Evolutionary conservation across 1,140 invertebrate species (phyloP), one percentile per base, ranked within the genome.

Genomic region (Chironomus tepperi): DNA sequence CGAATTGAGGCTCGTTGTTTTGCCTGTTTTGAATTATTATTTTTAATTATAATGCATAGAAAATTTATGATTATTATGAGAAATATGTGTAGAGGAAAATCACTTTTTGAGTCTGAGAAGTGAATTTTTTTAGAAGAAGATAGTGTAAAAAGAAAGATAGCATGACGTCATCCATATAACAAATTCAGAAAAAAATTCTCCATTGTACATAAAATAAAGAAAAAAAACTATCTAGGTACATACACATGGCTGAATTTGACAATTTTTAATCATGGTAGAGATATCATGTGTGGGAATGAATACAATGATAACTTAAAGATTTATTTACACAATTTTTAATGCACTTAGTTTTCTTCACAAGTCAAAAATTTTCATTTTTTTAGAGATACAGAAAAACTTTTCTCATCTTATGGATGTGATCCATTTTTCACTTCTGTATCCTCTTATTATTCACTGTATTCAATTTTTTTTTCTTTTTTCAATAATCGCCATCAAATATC

Each of bases 1-100:
- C 96, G 94, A 79, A 98, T 90, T 79, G 96, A 98, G 79, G 96
- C 95, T 85, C 94, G 88, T 84, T 98, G 93, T 87, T 98, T 98
- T 78, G 96, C 96, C 96, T 98, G 88, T 47, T 91, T 89, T 79
- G 86, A 83, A 81, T 16, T 12, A 67, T 47, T 5, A 57, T 57
- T 12, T 57, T 12, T 83, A 81, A 79, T 75, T 75, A 78, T 76
- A 77, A 57, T 57, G n/a, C 12, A 57, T 57, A 57, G 12, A 57
- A n/a, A n/a, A 57, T n/a, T 57, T 57, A 57, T 57, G 12, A 57
- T 57, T 57, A 57, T 34, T 34, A 34, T 34, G 24, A n/a, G 47
- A 12, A 57, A 12, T 57, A 19, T 15, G 18, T 21, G n/a, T 15
- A 18, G n/a, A n/a, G n/a, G n/a, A n/a, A n/a, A n/a, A n/a, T n/a